These are phyloP conservation scores for Eulithis prunata DNA, from an alignment of 2,888 invertebrate species.

Conservation along the genomic window DNA sequence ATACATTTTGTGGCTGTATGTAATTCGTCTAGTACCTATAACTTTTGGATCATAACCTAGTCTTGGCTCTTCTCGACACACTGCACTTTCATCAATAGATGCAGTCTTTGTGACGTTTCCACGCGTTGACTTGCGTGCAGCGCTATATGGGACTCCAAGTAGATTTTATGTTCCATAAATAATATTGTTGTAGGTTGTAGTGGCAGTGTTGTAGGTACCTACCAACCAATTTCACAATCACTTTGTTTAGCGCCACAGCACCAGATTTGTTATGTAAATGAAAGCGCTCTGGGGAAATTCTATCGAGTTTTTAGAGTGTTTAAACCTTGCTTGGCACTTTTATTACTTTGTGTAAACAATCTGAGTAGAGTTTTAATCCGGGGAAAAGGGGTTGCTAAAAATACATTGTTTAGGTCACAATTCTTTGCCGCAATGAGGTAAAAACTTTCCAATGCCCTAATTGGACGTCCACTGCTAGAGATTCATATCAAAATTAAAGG, in stretches of 20 bases:
- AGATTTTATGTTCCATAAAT: background rate
- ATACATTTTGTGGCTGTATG: too few species aligned
- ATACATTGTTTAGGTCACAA: background rate
- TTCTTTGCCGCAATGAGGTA: background rate
- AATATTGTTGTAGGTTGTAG: background rate
- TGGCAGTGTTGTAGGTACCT: background rate
- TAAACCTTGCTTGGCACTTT: constrained; percentile 18
- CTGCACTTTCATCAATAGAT: too few species aligned
- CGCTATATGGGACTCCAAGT: too few species aligned
- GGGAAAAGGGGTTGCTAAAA: background rate
- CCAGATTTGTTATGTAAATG: constrained; percentile 27
- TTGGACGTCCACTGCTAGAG: too few species aligned
- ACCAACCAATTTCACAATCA: background rate
- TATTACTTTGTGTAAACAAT: constrained; percentile 10
- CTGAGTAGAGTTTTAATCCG: background rate
- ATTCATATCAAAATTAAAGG: too few species aligned
- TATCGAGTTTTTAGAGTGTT: constrained; percentile 22
- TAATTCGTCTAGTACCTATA: too few species aligned
- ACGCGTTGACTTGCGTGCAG: too few species aligned
- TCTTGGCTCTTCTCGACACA: too few species aligned
- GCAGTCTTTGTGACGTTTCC: too few species aligned
- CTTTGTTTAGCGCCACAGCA: background rate
- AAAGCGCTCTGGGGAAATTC: constrained; percentile 26
- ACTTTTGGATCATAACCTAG: too few species aligned
- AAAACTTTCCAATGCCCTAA: too few species aligned